Conservation (phyloP, 64 coral and sea anemone genomes). For the Montipora cactus region DNA sequence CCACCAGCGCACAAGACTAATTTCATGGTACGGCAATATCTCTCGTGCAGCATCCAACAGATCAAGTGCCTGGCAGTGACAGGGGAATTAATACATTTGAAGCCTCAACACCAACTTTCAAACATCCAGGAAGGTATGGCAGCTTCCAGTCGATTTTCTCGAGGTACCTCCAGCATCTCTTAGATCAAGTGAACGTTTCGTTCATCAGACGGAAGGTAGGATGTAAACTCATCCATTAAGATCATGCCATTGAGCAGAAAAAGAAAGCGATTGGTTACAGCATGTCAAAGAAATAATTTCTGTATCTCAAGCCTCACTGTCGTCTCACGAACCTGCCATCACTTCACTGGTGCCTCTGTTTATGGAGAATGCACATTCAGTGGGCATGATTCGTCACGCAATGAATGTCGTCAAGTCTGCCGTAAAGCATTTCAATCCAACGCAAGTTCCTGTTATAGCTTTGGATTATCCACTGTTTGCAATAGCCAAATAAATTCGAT, state of each 20-base stretch:
- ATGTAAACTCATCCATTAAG: background rate
- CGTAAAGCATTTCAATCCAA: slow-evolving; percentile 54
- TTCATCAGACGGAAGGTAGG: background rate
- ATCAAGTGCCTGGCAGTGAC: background rate
- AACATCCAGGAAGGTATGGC: background rate
- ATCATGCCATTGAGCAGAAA: background rate
- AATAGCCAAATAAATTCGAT: slow-evolving; percentile 44
- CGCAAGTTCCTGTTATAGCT: slow-evolving; percentile 50
- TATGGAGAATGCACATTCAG: slow-evolving; percentile 64
- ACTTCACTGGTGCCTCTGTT: slow-evolving; percentile 68
- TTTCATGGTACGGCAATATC: slow-evolving; percentile 79
- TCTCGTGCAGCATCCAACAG: slow-evolving; percentile 64
- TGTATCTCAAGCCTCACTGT: slow-evolving; percentile 51
- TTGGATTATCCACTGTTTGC: slow-evolving; percentile 59
- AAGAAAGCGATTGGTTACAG: slow-evolving; percentile 66
- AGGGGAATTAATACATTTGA: slow-evolving; percentile 53
- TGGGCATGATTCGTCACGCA: slow-evolving; percentile 59
- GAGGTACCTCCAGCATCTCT: slow-evolving; percentile 10
- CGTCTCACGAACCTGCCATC: slow-evolving; percentile 51
- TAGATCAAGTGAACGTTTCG: background rate
- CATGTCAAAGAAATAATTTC: slow-evolving; percentile 4
- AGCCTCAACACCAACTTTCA: background rate
- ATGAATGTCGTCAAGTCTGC: slow-evolving; percentile 63
- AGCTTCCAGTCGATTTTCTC: slow-evolving; percentile 33
- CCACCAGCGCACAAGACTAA: slow-evolving; percentile 49